Percentiles rank a stretch among this genome's conserved stretches.
phyloP scores from a whole-genome alignment of 2,888 invertebrate genomes.

The Lobophora halterata region DNA sequence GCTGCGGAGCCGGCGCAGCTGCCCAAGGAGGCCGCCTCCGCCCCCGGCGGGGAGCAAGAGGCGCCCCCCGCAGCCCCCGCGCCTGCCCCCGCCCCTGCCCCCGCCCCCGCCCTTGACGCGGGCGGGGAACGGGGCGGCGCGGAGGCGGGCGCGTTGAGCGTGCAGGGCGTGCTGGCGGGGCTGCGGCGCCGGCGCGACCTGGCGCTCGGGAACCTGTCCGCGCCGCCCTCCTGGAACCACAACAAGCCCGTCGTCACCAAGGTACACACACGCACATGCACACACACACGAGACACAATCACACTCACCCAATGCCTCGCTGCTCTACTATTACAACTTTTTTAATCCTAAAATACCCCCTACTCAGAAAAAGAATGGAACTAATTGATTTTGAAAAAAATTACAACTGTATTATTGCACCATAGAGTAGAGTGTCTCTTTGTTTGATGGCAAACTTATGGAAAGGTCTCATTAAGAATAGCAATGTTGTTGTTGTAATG shows the following conservation, averaged over 20 bases:
- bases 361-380: no score
- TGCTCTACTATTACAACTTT: no score
- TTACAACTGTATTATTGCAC: no score
- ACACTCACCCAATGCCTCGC: no score
- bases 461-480: no score
- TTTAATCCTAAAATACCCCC: no score
- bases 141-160: conserved; percentile 57
- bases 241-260: conserved; percentile 64
- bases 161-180: conserved; percentile 63
- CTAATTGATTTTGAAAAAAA: no score
- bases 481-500: no score
- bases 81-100: not conserved
- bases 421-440: no score
- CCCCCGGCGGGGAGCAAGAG: not conserved
- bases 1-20: conserved; percentile 33
- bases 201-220: conserved; percentile 67
- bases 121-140: conserved; percentile 48
- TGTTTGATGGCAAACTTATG: no score
- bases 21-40: conserved; percentile 23
- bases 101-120: conserved; percentile 3
- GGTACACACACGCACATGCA: conserved; percentile 40
- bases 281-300: no score
- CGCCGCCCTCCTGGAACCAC: conserved; percentile 63
- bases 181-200: conserved; percentile 64
- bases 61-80: not conserved